phyloP scores from a whole-genome alignment of 2,797 vertebrate genomes.

The Chlorospingus flavigularis region DNA sequence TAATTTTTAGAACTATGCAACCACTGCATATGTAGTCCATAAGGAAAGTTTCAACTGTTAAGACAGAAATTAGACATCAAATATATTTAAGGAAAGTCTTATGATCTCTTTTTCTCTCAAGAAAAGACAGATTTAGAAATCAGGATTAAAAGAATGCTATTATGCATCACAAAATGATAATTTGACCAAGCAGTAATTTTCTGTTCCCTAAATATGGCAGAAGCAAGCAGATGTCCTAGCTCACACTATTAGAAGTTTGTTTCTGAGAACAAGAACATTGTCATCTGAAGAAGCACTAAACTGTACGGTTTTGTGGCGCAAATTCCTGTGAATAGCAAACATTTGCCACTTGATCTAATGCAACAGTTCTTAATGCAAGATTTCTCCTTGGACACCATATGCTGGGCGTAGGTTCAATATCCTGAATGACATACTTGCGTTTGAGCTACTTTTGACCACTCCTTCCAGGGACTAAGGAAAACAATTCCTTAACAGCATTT shows the following conservation, averaged over 20 bases:
- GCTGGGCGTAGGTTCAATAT: background rate
- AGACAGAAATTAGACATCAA: background rate
- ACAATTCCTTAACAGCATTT: background rate
- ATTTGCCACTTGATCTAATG: background rate
- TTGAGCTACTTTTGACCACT: background rate
- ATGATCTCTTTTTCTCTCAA: background rate
- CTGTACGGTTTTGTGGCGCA: background rate
- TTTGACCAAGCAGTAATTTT: conserved; percentile 28
- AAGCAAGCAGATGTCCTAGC: conserved; percentile 31
- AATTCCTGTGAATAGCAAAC: background rate
- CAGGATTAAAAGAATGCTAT: background rate
- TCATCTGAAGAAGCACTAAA: background rate
- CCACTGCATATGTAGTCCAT: background rate
- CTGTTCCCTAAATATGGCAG: background rate
- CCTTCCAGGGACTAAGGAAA: background rate
- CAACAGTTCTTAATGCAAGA: background rate
- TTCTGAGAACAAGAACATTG: background rate
- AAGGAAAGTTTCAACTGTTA: conserved; percentile 1
- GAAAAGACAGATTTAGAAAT: background rate
- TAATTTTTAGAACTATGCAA: conserved; percentile 7
- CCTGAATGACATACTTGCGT: background rate
- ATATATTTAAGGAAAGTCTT: background rate
- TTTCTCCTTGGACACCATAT: background rate
- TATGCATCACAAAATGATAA: background rate
- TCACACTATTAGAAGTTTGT: background rate